phyloP scores from a whole-genome alignment of 2,797 vertebrate genomes.

The Spinibarbus caldwelli region DNA sequence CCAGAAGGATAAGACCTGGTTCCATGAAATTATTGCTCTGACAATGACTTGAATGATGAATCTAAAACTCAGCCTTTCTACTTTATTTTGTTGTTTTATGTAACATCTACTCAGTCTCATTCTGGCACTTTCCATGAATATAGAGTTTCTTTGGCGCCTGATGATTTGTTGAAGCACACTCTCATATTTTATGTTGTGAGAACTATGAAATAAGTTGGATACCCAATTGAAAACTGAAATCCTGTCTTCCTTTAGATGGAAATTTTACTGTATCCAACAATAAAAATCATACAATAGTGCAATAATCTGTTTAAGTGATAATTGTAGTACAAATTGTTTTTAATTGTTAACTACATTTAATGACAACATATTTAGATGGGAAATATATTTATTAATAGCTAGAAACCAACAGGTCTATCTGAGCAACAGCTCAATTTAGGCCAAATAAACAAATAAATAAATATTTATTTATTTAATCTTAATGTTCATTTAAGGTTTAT shows the following conservation, averaged over 20 bases:
- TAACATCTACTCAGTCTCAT: background rate
- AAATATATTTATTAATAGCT: background rate
- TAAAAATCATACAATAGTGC: background rate
- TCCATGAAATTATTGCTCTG: background rate
- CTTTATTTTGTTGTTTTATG: background rate
- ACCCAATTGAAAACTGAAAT: background rate
- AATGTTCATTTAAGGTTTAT: background rate
- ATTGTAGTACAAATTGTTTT: background rate
- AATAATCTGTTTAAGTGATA: background rate
- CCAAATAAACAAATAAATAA: background rate
- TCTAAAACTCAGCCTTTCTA: background rate
- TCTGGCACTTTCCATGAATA: background rate
- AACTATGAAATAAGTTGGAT: background rate
- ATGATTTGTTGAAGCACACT: background rate
- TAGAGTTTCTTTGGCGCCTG: too few relatives aligned
- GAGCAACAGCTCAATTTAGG: background rate
- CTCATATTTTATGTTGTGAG: background rate
- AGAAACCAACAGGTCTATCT: background rate
- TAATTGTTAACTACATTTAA: background rate
- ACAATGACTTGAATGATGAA: background rate
- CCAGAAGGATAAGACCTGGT: slow-evolving; percentile 31
- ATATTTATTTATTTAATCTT: background rate
- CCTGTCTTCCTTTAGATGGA: background rate
- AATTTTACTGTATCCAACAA: background rate
- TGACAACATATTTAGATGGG: background rate